These are phyloP conservation scores for Aphelenchoides fujianensis DNA, from an alignment of 1,140 invertebrate species.

Conservation along the genomic window DNA sequence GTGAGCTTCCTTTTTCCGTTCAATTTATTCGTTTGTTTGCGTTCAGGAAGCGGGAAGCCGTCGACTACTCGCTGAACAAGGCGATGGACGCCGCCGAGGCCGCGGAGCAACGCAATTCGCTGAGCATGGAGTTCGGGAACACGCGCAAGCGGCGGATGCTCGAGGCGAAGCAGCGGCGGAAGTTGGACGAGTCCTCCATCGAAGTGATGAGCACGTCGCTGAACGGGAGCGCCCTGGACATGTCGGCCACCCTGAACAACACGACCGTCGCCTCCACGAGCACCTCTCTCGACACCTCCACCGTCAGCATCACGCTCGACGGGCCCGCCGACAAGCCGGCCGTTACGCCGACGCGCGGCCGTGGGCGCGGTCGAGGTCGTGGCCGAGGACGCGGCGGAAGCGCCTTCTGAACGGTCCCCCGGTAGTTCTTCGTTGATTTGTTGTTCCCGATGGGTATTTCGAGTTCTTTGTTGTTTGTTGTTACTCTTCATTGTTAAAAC, in stretches of 20 bases:
- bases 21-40: neutral
- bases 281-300: no score
- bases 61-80: neutral
- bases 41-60: neutral
- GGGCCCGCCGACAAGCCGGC: no score
- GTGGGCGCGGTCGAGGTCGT: no score
- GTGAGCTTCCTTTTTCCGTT: neutral
- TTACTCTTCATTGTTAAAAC: no score
- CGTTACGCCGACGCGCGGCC: no score
- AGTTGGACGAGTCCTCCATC: neutral
- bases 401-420: no score
- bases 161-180: neutral
- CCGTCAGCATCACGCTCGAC: no score
- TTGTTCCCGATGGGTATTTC: no score
- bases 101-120: neutral
- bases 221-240: neutral
- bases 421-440: no score
- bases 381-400: no score
- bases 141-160: neutral
- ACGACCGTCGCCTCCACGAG: no score
- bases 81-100: neutral
- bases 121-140: constrained; percentile 8
- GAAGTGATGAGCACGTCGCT: neutral
- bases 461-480: no score
- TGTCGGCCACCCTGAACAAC: neutral